Base-by-base conservation (phyloP, 2,888 invertebrate genomes). In the Tipula confusa region DNA sequence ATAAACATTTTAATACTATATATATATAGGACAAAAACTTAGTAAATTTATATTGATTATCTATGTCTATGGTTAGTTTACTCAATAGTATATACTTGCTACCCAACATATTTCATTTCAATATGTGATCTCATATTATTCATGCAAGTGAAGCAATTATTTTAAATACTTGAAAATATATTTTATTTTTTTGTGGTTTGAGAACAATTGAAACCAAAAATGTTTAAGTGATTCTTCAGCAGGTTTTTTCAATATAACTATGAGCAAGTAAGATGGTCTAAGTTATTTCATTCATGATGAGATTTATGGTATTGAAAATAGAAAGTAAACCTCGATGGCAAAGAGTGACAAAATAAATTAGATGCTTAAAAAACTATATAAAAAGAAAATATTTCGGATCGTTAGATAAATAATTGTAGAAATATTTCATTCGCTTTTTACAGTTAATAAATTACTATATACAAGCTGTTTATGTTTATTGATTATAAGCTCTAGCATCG, bases 281-380 rank as follows among this genome's bases (percentile, higher is more conserved):
- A 24, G 1, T 64, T 64, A 2, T 64, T 64, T 64, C 24, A 64
- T 64, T 64, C 64, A 64, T 64, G n/a, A n/a, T n/a, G 64, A 64
- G 64, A 64, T 64, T 64, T 64, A 64, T 64, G 64, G 9, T 64
- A 64, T 64, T 64, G 64, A 64, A 64, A 64, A 64, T 64, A 64
- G 64, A 64, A 64, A 64, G 64, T 64, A 64, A 64, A 64, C 24
- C 64, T 64, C 64, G 18, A 64, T 64, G 64, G 64, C 64, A 64
- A 64, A 64, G 64, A 24, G 64, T 64, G 64, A 64, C 64, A 64
- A 64, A 64, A 64, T 64, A 64, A 64, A 64, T 64, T 64, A 9
- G 64, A 64, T 64, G 24, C 64, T 64, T 64, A 64, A 24, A 64
- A 64, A 64, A 64, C 64, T 24, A 24, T 6, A 64, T n/a, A n/a